phyloP scores from a whole-genome alignment of 2,888 invertebrate genomes.

The Hofmannophila pseudospretella region DNA sequence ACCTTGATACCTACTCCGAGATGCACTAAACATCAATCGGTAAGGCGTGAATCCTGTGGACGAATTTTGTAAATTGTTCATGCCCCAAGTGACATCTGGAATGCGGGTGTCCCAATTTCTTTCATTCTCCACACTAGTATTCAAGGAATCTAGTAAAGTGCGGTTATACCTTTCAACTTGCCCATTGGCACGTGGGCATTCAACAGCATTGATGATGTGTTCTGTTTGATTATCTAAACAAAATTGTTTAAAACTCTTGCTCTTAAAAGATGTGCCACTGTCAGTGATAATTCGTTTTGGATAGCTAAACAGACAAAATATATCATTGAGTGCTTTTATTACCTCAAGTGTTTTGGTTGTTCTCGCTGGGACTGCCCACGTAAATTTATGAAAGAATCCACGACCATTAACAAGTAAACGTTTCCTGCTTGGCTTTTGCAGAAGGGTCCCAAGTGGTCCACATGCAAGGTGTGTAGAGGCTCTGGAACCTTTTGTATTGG shows the following conservation, averaged over 20 bases:
- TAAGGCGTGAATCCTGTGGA: conserved; percentile 11
- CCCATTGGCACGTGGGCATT: neutral
- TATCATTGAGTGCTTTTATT: neutral
- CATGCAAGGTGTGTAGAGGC: neutral
- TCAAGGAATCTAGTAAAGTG: conserved; percentile 3
- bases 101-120: conserved; percentile 13
- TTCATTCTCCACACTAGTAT: conserved; percentile 5
- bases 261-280: neutral
- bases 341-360: neutral
- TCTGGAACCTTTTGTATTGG: neutral
- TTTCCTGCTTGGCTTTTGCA: neutral
- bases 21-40: conserved; percentile 12
- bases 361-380: neutral
- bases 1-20: conserved; percentile 7
- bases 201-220: conserved; percentile 7
- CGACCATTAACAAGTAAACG: neutral
- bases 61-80: conserved; percentile 17
- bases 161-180: neutral
- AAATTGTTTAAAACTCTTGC: conserved; percentile 12
- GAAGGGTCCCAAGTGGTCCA: conserved; percentile 1
- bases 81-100: conserved; percentile 16
- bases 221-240: conserved; percentile 4
- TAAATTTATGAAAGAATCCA: conserved; percentile 2
- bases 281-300: conserved; percentile 13
- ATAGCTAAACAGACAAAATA: conserved; percentile 12